phyloP scores from a whole-genome alignment of 1,140 invertebrate genomes.

The Drosophila azteca region DNA sequence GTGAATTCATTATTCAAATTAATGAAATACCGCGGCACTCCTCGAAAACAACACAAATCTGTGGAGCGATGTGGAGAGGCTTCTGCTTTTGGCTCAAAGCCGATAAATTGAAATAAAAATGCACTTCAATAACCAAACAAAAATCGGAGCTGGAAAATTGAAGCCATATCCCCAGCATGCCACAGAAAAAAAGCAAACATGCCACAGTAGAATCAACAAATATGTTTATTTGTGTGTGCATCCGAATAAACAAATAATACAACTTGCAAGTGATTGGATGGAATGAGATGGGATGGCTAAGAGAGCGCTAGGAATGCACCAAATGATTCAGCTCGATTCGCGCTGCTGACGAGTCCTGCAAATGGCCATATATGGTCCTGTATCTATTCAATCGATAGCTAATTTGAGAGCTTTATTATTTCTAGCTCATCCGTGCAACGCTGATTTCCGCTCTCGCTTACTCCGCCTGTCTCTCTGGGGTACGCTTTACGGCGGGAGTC shows the following conservation, averaged over 20 bases:
- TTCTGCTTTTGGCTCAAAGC: constrained; percentile 30
- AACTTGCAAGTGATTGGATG: too few species aligned
- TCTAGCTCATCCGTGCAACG: too few species aligned
- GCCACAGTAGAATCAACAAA: constrained; percentile 48
- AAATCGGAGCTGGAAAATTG: constrained; percentile 37
- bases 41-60: constrained; percentile 38
- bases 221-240: constrained; percentile 53
- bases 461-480: too few species aligned
- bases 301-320: background rate
- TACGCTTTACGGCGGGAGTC: background rate
- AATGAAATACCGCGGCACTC: constrained; percentile 48
- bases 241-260: constrained; percentile 41
- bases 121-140: constrained; percentile 40
- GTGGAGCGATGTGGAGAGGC: constrained; percentile 34
- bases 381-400: too few species aligned
- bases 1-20: constrained; percentile 47
- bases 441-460: too few species aligned
- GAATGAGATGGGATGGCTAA: too few species aligned
- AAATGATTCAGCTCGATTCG: too few species aligned
- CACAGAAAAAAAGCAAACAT: constrained; percentile 34
- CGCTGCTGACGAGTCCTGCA: too few species aligned
- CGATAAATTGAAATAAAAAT: constrained; percentile 63
- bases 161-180: constrained; percentile 16
- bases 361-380: too few species aligned
- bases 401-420: too few species aligned